These are phyloP conservation scores for Vanessa cardui DNA, from an alignment of 2,888 invertebrate genomes.

Conservation along the genomic window DNA sequence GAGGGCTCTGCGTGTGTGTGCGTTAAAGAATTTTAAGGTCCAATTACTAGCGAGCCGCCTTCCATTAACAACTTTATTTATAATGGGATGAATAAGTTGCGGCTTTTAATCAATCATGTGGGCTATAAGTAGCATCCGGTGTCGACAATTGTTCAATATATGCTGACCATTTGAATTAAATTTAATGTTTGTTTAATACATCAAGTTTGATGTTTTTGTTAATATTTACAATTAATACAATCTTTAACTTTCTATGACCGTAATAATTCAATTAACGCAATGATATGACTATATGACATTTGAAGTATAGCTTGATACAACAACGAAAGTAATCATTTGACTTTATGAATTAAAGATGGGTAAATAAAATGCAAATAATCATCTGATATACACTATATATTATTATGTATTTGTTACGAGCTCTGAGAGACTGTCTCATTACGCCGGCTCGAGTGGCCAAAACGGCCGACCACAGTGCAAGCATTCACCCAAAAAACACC, in stretches of 20 bases:
- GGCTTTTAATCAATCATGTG: slow-evolving; percentile 78
- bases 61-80: slow-evolving; percentile 79
- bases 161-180: slow-evolving; percentile 32
- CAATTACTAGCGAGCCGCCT: slow-evolving; percentile 70
- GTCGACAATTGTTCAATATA: slow-evolving; percentile 52
- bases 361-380: no score
- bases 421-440: slow-evolving; percentile 53
- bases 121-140: slow-evolving; percentile 66
- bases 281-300: no score
- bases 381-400: not conserved
- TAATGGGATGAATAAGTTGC: slow-evolving; percentile 73
- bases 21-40: slow-evolving; percentile 70
- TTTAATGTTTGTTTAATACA: slow-evolving; percentile 5
- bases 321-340: no score
- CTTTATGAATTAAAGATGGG: no score
- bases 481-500: slow-evolving; percentile 72
- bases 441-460: slow-evolving; percentile 65
- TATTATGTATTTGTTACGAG: not conserved
- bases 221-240: no score
- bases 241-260: no score
- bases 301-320: no score
- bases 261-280: no score
- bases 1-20: slow-evolving; percentile 49
- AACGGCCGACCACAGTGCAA: slow-evolving; percentile 61
- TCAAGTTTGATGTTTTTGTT: not conserved